phyloP scores from a whole-genome alignment of 2,888 invertebrate genomes.

The Hypena proboscidalis region DNA sequence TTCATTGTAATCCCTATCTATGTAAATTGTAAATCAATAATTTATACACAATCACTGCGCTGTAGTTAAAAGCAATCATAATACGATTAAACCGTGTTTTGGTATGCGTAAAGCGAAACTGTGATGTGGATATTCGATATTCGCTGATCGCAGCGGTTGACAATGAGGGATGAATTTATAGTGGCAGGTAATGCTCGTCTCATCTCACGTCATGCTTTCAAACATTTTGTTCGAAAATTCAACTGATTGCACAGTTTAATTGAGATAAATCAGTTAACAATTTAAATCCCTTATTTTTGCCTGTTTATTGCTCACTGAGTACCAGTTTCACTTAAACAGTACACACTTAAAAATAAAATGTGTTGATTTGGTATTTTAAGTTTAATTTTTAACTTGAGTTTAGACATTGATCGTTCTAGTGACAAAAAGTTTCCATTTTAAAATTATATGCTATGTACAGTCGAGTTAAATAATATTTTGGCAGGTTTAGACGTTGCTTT shows the following conservation, averaged over 20 bases:
- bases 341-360: too few relatives aligned
- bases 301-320: too few relatives aligned
- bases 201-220: slow-evolving; percentile 33
- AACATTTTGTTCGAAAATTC: slow-evolving; percentile 26
- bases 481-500: too few relatives aligned
- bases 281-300: too few relatives aligned
- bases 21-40: slow-evolving; percentile 62
- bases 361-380: too few relatives aligned
- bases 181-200: slow-evolving; percentile 48
- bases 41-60: slow-evolving; percentile 54
- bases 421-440: too few relatives aligned
- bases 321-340: too few relatives aligned
- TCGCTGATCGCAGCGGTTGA: slow-evolving; percentile 54
- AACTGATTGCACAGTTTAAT: slow-evolving; percentile 25
- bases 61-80: slow-evolving; percentile 60
- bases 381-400: too few relatives aligned
- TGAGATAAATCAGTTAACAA: slow-evolving; percentile 9
- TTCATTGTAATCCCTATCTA: slow-evolving; percentile 45
- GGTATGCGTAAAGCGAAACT: slow-evolving; percentile 63
- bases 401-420: too few relatives aligned
- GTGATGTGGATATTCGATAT: slow-evolving; percentile 63
- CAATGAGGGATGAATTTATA: slow-evolving; percentile 65
- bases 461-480: too few relatives aligned
- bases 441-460: too few relatives aligned
- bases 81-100: slow-evolving; percentile 63